phyloP scores from a whole-genome alignment of 2,797 vertebrate species.

The Eospalax fontanierii region DNA sequence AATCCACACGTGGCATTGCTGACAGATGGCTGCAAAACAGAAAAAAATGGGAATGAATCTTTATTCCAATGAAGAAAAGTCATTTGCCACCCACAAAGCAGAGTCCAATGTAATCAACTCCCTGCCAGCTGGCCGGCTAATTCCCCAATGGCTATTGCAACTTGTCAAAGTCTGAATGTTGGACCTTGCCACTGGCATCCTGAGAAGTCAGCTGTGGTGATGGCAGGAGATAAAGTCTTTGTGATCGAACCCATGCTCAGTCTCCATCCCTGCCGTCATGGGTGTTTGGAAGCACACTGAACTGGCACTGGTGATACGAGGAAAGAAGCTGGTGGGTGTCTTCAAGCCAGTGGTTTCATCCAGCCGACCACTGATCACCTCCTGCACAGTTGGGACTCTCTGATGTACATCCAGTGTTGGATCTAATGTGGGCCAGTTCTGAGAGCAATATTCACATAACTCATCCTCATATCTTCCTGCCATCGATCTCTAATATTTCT shows the following conservation, averaged over 20 bases:
- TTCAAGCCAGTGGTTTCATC: not conserved
- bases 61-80: constrained; percentile 65
- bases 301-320: not conserved
- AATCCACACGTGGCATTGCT: not conserved
- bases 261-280: not conserved
- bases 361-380: not conserved
- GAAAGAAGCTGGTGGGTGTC: not conserved
- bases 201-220: constrained; percentile 24
- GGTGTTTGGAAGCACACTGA: not conserved
- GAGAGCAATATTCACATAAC: constrained; percentile 7
- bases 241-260: not conserved
- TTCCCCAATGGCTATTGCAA: not conserved
- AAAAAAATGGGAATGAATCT: constrained; percentile 52
- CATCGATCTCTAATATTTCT: constrained; percentile 2
- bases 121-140: not conserved
- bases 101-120: constrained; percentile 49
- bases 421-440: not conserved
- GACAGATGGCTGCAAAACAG: constrained; percentile 9
- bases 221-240: not conserved
- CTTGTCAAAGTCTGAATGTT: constrained; percentile 7
- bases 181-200: not conserved
- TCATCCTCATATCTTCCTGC: not conserved
- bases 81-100: constrained; percentile 36
- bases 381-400: not conserved
- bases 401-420: not conserved